Evolutionary conservation across 2,113 vertebrate genomes (phyloP).

Genomic region (Candoia aspera): DNA sequence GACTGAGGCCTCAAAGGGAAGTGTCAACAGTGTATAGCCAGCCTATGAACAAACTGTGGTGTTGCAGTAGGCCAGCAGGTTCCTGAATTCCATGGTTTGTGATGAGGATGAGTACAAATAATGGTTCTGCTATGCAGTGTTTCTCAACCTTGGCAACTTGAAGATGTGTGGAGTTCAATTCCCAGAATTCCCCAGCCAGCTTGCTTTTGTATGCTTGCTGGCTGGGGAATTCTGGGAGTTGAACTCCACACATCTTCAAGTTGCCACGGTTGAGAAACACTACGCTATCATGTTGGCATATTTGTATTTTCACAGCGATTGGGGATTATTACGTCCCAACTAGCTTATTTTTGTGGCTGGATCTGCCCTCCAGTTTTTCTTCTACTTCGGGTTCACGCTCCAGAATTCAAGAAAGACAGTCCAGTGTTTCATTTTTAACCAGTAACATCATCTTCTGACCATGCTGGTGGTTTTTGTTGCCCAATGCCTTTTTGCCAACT

Average conservation of each 20-base stretch:
- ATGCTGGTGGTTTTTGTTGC: neutral
- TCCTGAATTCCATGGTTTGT: neutral
- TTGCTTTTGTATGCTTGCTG: no score
- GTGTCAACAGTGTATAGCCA: neutral
- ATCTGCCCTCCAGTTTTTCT: neutral
- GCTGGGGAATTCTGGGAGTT: no score
- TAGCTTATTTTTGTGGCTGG: neutral
- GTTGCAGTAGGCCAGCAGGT: no score
- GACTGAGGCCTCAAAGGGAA: neutral
- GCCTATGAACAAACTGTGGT: neutral
- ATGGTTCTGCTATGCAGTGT: neutral
- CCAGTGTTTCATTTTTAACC: neutral
- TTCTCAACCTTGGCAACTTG: no score
- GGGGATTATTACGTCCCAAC: neutral
- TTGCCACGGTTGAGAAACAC: no score
- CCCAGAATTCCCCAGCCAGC: no score
- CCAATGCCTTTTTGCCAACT: neutral
- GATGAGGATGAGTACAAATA: neutral
- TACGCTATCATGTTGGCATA: neutral
- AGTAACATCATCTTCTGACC: neutral
- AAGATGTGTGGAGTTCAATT: no score
- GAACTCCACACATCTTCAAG: no score
- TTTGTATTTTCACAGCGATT: neutral
- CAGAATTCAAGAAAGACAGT: neutral
- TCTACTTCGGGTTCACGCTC: neutral